Percentiles rank a stretch among this genome's conserved stretches.
Conservation (phyloP, 2,888 invertebrate species). For the Epirrhoe tristata region DNA sequence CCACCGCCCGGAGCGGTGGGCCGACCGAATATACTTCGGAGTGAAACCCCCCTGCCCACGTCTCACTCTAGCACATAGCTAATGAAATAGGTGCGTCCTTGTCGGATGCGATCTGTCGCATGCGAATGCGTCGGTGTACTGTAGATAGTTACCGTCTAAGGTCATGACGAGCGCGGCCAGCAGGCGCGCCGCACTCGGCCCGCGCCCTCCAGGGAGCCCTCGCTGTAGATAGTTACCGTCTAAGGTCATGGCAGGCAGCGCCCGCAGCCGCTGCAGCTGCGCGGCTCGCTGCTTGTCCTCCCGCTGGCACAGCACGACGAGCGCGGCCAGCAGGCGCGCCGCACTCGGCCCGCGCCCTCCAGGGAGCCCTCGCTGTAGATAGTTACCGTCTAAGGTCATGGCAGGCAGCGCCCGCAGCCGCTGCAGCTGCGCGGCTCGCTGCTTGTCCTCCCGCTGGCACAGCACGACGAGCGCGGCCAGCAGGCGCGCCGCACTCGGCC, state of each 20-base stretch:
- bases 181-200: conserved; percentile 63
- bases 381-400: conserved; percentile 67
- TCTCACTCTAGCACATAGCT: too few species aligned
- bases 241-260: conserved; percentile 65
- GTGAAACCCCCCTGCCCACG: too few species aligned
- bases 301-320: conserved; percentile 61
- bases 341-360: conserved; percentile 60
- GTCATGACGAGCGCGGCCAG: conserved; percentile 66
- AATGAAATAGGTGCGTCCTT: too few species aligned
- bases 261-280: conserved; percentile 63
- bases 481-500: conserved; percentile 63
- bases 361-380: too few species aligned
- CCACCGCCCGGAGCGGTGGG: too few species aligned
- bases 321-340: conserved; percentile 64
- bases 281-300: conserved; percentile 69
- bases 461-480: conserved; percentile 64
- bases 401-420: conserved; percentile 66
- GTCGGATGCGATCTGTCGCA: too few species aligned
- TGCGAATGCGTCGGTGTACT: too few species aligned
- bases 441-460: conserved; percentile 62
- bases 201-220: conserved; percentile 62
- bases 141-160: conserved; percentile 57
- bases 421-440: conserved; percentile 63
- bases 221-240: conserved; percentile 57
- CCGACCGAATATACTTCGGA: too few species aligned